phyloP scores from a whole-genome alignment of 1,140 invertebrate species.

The Telenomus remus region DNA sequence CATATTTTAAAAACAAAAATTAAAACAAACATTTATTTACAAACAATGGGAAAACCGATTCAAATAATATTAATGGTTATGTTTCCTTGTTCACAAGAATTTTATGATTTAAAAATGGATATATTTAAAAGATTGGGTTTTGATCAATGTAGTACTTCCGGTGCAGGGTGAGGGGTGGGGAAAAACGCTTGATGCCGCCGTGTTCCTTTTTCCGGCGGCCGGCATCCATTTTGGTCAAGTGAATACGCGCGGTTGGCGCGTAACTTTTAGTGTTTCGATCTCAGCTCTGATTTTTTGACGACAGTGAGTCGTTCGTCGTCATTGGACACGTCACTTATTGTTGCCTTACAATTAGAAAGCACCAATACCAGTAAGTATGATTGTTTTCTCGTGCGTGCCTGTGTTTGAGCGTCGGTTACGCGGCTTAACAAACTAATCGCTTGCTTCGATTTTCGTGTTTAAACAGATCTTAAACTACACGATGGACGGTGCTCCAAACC shows the following conservation, averaged over 20 bases:
- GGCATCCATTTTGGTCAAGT: conserved; percentile 69
- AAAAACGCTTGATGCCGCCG: conserved; percentile 15
- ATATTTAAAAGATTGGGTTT: neutral
- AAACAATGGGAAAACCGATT: too few species aligned
- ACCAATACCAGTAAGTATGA: neutral
- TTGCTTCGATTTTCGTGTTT: neutral
- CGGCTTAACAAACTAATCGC: neutral
- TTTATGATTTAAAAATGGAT: too few species aligned
- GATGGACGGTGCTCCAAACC: conserved; percentile 68
- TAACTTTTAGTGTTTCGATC: neutral
- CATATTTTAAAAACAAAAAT: too few species aligned
- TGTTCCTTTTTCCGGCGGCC: conserved; percentile 66
- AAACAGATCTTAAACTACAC: conserved; percentile 6
- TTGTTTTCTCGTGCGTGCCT: neutral
- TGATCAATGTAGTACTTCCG: conserved; percentile 15
- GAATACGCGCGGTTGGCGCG: conserved; percentile 39
- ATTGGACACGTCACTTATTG: neutral
- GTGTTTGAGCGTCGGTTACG: conserved; percentile 11
- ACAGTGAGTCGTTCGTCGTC: neutral
- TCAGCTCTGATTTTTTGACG: neutral
- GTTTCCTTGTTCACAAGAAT: too few species aligned
- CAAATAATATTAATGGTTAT: too few species aligned
- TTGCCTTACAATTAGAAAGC: neutral
- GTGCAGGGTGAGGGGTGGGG: neutral
- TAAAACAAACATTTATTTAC: too few species aligned